phyloP scores from a whole-genome alignment of 2,888 invertebrate species.

The Deilephila elpenor region DNA sequence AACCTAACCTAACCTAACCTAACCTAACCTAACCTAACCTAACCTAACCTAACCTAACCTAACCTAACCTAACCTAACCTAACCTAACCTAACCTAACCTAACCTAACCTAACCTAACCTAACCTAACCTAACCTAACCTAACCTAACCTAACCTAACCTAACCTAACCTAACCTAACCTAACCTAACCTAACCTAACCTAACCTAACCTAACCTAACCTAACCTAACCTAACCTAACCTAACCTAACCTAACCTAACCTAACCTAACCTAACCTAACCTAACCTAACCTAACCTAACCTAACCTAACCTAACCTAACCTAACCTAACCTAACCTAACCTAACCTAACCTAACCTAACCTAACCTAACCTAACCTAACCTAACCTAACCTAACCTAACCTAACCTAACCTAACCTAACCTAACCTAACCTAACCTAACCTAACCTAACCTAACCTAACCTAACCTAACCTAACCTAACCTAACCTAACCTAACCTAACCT shows the following conservation, averaged over 20 bases:
- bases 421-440: slow-evolving; percentile 29
- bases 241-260: slow-evolving; percentile 6
- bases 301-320: slow-evolving; percentile 6
- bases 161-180: slow-evolving; percentile 38
- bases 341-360: slow-evolving; percentile 6
- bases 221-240: slow-evolving; percentile 6
- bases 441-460: slow-evolving; percentile 29
- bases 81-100: slow-evolving; percentile 41
- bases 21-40: slow-evolving; percentile 41
- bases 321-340: slow-evolving; percentile 6
- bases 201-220: slow-evolving; percentile 6
- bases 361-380: slow-evolving; percentile 6
- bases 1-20: slow-evolving; percentile 37
- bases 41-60: slow-evolving; percentile 44
- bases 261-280: slow-evolving; percentile 6
- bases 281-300: slow-evolving; percentile 6
- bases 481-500: slow-evolving; percentile 29
- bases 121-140: slow-evolving; percentile 38
- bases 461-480: slow-evolving; percentile 29
- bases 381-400: slow-evolving; percentile 22
- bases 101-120: slow-evolving; percentile 40
- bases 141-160: slow-evolving; percentile 39
- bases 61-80: slow-evolving; percentile 43
- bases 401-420: slow-evolving; percentile 29
- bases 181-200: slow-evolving; percentile 25